Conservation (phyloP, 2,888 invertebrate genomes). For the Ormyrus thymus region DNA sequence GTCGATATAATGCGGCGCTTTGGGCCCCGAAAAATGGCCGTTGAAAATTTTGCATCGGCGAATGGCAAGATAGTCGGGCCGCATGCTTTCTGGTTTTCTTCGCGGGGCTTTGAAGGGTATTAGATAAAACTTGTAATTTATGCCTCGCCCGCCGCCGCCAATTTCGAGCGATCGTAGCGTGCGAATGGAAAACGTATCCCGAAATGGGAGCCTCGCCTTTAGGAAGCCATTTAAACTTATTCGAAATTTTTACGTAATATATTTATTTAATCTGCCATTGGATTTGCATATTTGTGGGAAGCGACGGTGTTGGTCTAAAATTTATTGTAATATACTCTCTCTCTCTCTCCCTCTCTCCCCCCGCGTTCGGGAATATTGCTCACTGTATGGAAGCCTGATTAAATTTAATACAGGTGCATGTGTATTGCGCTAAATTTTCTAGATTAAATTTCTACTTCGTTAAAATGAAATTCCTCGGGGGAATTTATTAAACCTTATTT, state of each 20-base stretch:
- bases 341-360: too few species aligned
- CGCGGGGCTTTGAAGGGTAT: slow-evolving; percentile 3
- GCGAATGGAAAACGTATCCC: not conserved
- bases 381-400: not conserved
- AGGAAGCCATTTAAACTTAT: too few species aligned
- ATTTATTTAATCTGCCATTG: too few species aligned
- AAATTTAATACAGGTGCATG: not conserved
- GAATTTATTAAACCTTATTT: not conserved
- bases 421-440: not conserved
- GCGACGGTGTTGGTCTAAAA: not conserved
- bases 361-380: too few species aligned
- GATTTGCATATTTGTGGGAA: not conserved
- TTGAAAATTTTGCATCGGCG: not conserved
- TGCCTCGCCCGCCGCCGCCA: not conserved
- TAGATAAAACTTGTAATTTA: slow-evolving; percentile 16
- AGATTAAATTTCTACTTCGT: slow-evolving; percentile 6
- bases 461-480: not conserved
- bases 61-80: too few species aligned
- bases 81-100: not conserved
- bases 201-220: not conserved
- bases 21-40: not conserved
- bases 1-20: not conserved
- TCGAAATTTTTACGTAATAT: too few species aligned
- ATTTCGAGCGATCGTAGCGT: slow-evolving; percentile 2
- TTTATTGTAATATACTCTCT: not conserved